These are phyloP conservation scores for Tragelaphus scriptus DNA, from an alignment of 2,113 vertebrate genomes.

Conservation along the genomic window DNA sequence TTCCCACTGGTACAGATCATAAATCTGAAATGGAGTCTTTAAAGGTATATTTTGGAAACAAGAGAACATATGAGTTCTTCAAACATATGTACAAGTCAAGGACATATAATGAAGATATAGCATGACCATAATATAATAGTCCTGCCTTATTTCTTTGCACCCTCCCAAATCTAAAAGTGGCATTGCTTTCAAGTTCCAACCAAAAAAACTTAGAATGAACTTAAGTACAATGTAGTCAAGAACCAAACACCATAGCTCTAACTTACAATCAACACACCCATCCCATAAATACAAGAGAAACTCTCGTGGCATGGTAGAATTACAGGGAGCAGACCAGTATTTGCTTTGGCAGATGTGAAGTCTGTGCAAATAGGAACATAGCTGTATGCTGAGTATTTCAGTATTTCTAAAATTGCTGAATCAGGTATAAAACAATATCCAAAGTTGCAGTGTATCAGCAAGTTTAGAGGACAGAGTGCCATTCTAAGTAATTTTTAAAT, in stretches of 20 bases:
- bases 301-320: constrained; percentile 68
- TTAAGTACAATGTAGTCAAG: constrained; percentile 56
- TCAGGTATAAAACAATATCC: neutral
- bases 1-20: neutral
- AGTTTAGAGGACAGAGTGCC: constrained; percentile 20
- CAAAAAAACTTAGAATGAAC: constrained; percentile 51
- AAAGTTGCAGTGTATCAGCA: constrained; percentile 6
- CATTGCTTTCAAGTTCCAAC: constrained; percentile 63
- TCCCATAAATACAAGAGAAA: constrained; percentile 68
- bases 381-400: constrained; percentile 41
- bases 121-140: neutral
- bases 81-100: neutral
- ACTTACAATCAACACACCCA: constrained; percentile 65
- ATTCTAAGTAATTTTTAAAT: neutral
- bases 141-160: constrained; percentile 31
- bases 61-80: neutral
- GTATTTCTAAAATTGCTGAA: constrained; percentile 47
- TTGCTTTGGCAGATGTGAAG: constrained; percentile 73
- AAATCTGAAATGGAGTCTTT: neutral
- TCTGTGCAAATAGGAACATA: constrained; percentile 63
- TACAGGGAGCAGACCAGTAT: constrained; percentile 69
- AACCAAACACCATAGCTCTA: constrained; percentile 65
- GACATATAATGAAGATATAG: neutral
- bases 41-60: constrained; percentile 27
- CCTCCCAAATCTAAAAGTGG: constrained; percentile 62